Evolutionary conservation across 2,888 invertebrate species (phyloP).

Genomic region (Caprella mutica): DNA sequence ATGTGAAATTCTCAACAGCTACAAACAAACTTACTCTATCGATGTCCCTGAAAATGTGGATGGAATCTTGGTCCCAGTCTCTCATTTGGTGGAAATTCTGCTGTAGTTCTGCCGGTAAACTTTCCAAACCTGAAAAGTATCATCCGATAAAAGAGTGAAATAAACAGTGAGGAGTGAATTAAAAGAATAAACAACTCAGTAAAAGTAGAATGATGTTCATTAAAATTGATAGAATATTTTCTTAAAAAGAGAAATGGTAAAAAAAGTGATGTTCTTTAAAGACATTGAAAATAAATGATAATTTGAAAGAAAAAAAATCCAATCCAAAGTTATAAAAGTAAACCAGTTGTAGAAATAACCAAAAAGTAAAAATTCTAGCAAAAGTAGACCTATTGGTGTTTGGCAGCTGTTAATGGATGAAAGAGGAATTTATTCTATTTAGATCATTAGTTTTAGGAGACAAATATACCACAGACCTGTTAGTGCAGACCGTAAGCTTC

Average conservation of each 20-base stretch:
- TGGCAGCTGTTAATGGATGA: too few species aligned
- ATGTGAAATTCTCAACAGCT: neutral
- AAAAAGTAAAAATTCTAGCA: too few species aligned
- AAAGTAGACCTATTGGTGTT: too few species aligned
- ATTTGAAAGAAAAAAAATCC: neutral
- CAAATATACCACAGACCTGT: too few species aligned
- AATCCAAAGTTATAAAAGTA: too few species aligned
- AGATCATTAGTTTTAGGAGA: too few species aligned
- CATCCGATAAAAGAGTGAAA: too few species aligned
- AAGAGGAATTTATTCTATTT: too few species aligned
- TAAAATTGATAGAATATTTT: neutral
- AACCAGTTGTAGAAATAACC: too few species aligned
- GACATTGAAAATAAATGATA: neutral
- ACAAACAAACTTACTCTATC: conserved; percentile 18
- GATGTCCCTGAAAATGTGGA: conserved; percentile 45
- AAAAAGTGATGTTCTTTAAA: neutral
- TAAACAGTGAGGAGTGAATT: too few species aligned
- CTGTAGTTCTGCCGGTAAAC: conserved; percentile 85
- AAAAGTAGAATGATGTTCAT: too few species aligned
- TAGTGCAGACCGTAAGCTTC: neutral
- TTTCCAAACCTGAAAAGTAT: conserved; percentile 64
- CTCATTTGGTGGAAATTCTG: conserved; percentile 92
- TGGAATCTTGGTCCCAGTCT: conserved; percentile 83
- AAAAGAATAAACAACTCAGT: too few species aligned
- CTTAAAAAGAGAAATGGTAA: neutral